Evolutionary conservation across 2,888 invertebrate species (phyloP).

Genomic region (Actias luna): DNA sequence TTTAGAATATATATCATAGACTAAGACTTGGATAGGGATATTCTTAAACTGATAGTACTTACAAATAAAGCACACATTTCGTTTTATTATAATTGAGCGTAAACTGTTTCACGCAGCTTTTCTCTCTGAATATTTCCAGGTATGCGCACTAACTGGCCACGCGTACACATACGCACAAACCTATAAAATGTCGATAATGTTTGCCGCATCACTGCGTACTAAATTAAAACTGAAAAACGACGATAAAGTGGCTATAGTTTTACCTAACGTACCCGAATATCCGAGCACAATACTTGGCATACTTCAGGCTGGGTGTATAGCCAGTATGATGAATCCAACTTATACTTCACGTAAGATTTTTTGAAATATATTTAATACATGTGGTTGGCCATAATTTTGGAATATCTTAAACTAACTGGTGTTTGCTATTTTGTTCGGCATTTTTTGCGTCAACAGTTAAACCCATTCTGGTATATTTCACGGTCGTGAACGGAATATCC

Average conservation of each 20-base stretch:
- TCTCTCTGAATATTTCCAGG: slow-evolving; percentile 62
- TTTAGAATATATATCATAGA: no score
- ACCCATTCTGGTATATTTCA: no score
- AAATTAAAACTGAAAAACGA: slow-evolving; percentile 82
- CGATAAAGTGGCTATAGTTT: slow-evolving; percentile 84
- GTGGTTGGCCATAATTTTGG: no score
- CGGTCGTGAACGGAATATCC: no score
- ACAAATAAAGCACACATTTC: no score
- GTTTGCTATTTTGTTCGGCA: no score
- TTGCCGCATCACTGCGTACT: slow-evolving; percentile 82
- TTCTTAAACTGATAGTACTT: no score
- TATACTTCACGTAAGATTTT: slow-evolving; percentile 4
- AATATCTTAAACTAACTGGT: no score
- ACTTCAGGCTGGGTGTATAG: not conserved
- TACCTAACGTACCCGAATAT: slow-evolving; percentile 88
- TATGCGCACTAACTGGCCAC: slow-evolving; percentile 85
- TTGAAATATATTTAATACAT: no score
- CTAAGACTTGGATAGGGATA: no score
- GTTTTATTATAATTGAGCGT: not conserved
- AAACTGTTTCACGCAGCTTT: not conserved
- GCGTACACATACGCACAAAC: slow-evolving; percentile 85
- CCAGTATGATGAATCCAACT: not conserved
- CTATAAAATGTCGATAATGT: slow-evolving; percentile 81
- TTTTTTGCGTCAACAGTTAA: no score
- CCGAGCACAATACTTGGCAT: slow-evolving; percentile 82